Evolutionary conservation across 2,888 invertebrate species (phyloP), one percentile per base, ranked within the genome.

Genomic region (Cylindroiulus punctatus): DNA sequence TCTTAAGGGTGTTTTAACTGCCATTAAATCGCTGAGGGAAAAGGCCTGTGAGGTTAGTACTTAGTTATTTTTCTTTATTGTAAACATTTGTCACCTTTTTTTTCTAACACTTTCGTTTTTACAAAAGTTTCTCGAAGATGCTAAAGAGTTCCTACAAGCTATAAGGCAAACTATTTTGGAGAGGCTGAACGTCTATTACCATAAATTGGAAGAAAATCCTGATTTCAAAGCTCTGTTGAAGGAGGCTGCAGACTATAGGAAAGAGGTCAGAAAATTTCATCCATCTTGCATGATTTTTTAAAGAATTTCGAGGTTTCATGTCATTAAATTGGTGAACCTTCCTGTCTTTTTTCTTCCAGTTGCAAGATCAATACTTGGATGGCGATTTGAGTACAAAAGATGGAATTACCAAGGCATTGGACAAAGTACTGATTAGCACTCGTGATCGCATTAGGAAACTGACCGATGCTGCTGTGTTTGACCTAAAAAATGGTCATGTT

Each of bases 401-500:
- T 7, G 36, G 82, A 26, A 7, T 86, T 14, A 42, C 30, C 26
- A 82, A 40, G 26, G 42, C 42, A n/a, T 30, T 47, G 12, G 86
- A 86, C 52, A 42, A 86, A 32, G 57, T 22, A 32, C 14, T 86
- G 32, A 57, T 3, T 0, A 17, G n/a, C 8, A 42, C 52, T 65
- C 52, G 84, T 10, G 85, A 85, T 17, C 22, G 44, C 19, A 76
- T 86, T 17, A 14, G 32, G 26, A n/a, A 81, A 30, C 30, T 86
- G 0, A 36, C 44, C 30, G 44, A 36, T 14, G 7, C 7, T 10
- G 44, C 42, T 4, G 86, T 85, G 17, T 81, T 81, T 30, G 86
- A 86, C 36, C 52, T 76, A 17, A 76, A 85, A 44, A 86, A 86
- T 32, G 86, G 86, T 30, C 85, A 44, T 10, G 81, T 86, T n/a